Evolutionary conservation across 2,888 invertebrate species (phyloP).

Genomic region (Lamproptera curius): DNA sequence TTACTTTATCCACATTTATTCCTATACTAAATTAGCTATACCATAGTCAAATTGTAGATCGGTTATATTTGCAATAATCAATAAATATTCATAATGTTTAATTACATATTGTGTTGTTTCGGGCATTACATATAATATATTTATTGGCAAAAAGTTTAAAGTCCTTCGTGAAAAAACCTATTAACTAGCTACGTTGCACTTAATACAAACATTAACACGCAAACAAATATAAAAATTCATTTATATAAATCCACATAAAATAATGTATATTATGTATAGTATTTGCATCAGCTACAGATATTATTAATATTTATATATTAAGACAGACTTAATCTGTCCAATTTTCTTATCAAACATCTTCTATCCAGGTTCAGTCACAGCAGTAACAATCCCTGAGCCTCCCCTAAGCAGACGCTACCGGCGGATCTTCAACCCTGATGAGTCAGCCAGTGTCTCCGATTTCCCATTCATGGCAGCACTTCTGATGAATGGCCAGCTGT

Average conservation of each 20-base stretch:
- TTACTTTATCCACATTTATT: not conserved
- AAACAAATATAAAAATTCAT: too few species aligned
- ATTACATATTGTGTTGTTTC: not conserved
- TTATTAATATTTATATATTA: too few species aligned
- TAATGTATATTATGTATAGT: too few species aligned
- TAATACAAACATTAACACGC: too few species aligned
- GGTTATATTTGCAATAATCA: not conserved
- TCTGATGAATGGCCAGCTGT: slow-evolving; percentile 56
- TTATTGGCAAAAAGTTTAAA: too few species aligned
- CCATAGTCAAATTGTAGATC: not conserved
- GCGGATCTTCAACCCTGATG: slow-evolving; percentile 63
- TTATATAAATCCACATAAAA: too few species aligned
- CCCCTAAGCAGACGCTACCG: slow-evolving; percentile 51
- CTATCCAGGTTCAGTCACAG: slow-evolving; percentile 1
- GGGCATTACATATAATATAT: not conserved
- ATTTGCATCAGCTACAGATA: too few species aligned
- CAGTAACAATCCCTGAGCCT: slow-evolving; percentile 30
- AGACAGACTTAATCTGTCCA: too few species aligned
- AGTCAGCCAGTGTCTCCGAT: slow-evolving; percentile 45
- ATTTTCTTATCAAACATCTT: too few species aligned
- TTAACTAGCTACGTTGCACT: too few species aligned
- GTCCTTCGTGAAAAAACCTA: not conserved
- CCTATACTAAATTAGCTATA: not conserved
- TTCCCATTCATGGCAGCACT: slow-evolving; percentile 60
- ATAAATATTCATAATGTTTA: not conserved